Evolutionary conservation across 2,797 vertebrate species (phyloP).

Genomic region (Danio tinwini): DNA sequence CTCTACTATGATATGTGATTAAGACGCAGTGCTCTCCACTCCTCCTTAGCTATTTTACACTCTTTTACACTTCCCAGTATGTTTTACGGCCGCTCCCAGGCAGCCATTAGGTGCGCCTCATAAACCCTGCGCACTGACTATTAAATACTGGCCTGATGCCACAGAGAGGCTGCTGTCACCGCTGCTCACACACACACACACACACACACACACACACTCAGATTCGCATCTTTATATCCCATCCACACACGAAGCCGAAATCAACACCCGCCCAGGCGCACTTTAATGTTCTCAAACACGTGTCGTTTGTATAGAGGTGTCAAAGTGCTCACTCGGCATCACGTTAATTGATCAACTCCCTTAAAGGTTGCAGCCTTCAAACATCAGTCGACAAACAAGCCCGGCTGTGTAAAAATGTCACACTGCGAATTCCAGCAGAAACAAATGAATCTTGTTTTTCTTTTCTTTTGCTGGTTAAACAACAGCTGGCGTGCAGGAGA

Average conservation of each 20-base stretch:
- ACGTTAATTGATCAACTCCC: constrained; percentile 31
- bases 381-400: constrained; percentile 33
- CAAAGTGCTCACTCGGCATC: constrained; percentile 23
- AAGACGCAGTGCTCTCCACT: constrained; percentile 14
- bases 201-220: neutral
- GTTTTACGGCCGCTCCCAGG: constrained; percentile 49
- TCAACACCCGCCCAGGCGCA: neutral
- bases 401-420: constrained; percentile 30
- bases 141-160: constrained; percentile 69
- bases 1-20: constrained; percentile 33
- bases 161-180: constrained; percentile 14
- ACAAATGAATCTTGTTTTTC: constrained; percentile 27
- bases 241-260: constrained; percentile 1
- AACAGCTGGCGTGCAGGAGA: constrained; percentile 7
- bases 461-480: constrained; percentile 20
- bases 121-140: constrained; percentile 72
- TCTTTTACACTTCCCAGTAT: constrained; percentile 45
- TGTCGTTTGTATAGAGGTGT: constrained; percentile 10
- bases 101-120: constrained; percentile 77
- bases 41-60: constrained; percentile 48
- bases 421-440: constrained; percentile 9
- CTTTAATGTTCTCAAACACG: neutral
- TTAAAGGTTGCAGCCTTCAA: constrained; percentile 35
- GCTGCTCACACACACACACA: neutral
- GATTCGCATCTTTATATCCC: constrained; percentile 3